Conservation (phyloP, 2,113 vertebrate species). For the Rhabdomys dilectus region DNA sequence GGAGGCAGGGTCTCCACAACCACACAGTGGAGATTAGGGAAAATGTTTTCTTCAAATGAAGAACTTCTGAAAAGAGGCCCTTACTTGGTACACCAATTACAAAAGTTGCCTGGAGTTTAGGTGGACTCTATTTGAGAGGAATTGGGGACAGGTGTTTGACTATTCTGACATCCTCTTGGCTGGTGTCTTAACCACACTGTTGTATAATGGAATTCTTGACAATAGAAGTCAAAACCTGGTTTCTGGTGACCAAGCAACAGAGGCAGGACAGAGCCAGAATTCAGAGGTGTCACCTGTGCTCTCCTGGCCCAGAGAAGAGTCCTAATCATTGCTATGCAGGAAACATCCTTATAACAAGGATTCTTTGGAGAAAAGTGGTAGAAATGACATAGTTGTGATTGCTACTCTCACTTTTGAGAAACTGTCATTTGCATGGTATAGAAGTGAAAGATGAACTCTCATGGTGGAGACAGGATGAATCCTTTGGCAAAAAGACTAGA, state of each 20-base stretch:
- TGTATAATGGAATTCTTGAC: neutral
- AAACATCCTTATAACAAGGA: neutral
- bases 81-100: neutral
- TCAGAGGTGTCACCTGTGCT: neutral
- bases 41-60: neutral
- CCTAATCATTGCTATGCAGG: neutral
- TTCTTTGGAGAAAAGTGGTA: neutral
- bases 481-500: neutral
- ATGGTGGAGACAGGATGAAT: neutral
- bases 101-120: neutral
- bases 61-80: neutral
- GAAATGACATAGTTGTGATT: neutral
- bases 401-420: slow-evolving; percentile 48
- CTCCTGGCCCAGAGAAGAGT: neutral
- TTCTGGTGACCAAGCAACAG: neutral
- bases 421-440: neutral
- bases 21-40: neutral
- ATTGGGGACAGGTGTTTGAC: neutral
- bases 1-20: neutral
- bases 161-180: neutral
- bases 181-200: neutral
- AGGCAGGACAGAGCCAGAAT: neutral
- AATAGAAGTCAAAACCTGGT: neutral
- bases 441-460: neutral
- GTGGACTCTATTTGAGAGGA: neutral